These are phyloP conservation scores for Channa striata DNA, from an alignment of 2,797 vertebrate species.

Conservation along the genomic window DNA sequence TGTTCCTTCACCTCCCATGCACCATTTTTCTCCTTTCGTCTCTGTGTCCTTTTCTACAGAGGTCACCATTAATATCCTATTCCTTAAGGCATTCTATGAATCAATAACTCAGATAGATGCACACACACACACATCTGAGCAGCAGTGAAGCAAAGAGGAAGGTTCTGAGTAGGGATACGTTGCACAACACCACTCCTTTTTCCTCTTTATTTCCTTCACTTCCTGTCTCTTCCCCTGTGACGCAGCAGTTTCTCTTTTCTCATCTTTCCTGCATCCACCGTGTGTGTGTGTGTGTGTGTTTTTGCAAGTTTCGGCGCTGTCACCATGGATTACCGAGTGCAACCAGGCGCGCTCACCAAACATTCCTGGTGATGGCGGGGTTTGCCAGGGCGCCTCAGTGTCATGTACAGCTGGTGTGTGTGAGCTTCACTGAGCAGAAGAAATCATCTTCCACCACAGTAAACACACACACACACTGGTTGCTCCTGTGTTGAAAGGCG, in stretches of 20 bases:
- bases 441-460: conserved; percentile 56
- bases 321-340: conserved; percentile 14
- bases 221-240: not conserved
- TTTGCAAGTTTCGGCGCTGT: not conserved
- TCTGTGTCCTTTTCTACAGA: conserved; percentile 39
- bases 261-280: too few species aligned
- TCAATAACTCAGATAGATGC: conserved; percentile 50
- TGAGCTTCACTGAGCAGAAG: conserved; percentile 69
- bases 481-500: conserved; percentile 33
- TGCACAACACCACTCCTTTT: too few species aligned
- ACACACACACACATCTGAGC: not conserved
- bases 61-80: conserved; percentile 59
- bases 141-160: not conserved
- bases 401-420: conserved; percentile 67
- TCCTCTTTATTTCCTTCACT: not conserved
- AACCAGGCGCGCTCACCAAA: conserved; percentile 7
- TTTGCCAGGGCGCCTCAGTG: conserved; percentile 36
- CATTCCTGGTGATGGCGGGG: conserved; percentile 40
- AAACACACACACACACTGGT: conserved; percentile 47
- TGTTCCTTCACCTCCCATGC: not conserved
- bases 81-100: conserved; percentile 59
- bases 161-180: too few species aligned
- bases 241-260: not conserved
- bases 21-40: conserved; percentile 6
- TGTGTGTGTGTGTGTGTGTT: too few species aligned